phyloP scores from a whole-genome alignment of 2,888 invertebrate genomes.

The Cheilosia urbana region DNA sequence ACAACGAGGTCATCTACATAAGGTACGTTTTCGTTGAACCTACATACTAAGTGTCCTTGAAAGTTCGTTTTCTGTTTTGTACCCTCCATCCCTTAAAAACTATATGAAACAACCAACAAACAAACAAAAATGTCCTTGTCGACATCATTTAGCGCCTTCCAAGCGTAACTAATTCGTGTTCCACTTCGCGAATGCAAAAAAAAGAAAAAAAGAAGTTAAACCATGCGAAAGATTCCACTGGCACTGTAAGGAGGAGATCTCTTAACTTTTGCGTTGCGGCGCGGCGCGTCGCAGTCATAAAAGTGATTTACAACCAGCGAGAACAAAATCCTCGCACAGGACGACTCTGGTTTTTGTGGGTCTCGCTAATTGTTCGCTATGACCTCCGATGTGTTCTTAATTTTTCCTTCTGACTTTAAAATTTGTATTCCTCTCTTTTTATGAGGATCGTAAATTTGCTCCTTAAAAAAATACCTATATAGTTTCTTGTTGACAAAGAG shows the following conservation, averaged over 20 bases:
- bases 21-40: conserved; percentile 85
- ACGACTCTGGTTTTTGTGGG: conserved; percentile 30
- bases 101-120: conserved; percentile 25
- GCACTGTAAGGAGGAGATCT: conserved; percentile 36
- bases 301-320: conserved; percentile 71
- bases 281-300: conserved; percentile 30
- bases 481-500: not conserved
- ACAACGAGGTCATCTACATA: conserved; percentile 90
- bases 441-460: conserved; percentile 68
- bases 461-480: conserved; percentile 7
- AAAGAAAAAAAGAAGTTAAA: conserved; percentile 32
- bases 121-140: conserved; percentile 68
- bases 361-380: conserved; percentile 66
- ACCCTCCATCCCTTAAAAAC: conserved; percentile 1
- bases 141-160: conserved; percentile 67
- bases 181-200: conserved; percentile 51
- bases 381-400: conserved; percentile 70
- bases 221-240: conserved; percentile 53
- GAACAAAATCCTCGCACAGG: conserved; percentile 37
- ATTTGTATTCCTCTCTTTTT: conserved; percentile 44
- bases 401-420: conserved; percentile 60
- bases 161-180: conserved; percentile 67
- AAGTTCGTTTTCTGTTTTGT: conserved; percentile 30
- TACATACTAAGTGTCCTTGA: conserved; percentile 63
- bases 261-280: conserved; percentile 40